Percentiles rank a stretch among this genome's conserved stretches.
Evolutionary conservation across 2,888 invertebrate genomes (phyloP).

Genomic region (Bombylius major): DNA sequence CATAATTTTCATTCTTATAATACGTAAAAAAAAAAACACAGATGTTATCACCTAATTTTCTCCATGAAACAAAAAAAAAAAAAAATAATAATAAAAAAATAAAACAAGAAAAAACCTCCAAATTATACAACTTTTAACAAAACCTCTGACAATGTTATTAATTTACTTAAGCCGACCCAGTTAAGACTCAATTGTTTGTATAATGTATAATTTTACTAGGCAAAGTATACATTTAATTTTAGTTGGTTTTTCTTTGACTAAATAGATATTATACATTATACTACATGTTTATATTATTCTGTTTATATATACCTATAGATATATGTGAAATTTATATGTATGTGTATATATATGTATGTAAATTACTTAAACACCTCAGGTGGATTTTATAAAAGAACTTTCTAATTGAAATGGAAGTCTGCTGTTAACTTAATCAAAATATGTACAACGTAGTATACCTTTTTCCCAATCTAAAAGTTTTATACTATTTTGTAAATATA

Average conservation of each 20-base stretch:
- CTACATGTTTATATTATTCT: no score
- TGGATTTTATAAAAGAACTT: conserved; percentile 10
- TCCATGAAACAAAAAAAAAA: not conserved
- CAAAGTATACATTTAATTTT: no score
- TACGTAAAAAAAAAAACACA: not conserved
- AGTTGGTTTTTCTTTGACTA: no score
- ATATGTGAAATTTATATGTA: no score
- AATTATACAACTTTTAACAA: conserved; percentile 1
- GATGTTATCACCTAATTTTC: conserved; percentile 9
- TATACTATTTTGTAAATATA: no score
- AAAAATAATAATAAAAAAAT: no score
- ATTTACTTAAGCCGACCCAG: conserved; percentile 11
- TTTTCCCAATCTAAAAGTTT: conserved; percentile 1
- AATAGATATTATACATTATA: no score
- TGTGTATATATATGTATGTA: conserved; percentile 3
- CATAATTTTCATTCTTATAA: no score
- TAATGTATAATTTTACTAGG: no score
- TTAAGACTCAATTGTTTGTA: not conserved
- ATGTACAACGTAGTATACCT: conserved; percentile 4
- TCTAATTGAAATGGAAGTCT: conserved; percentile 14
- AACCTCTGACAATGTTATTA: conserved; percentile 12
- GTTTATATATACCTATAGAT: no score
- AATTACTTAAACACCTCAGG: conserved; percentile 13
- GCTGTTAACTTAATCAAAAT: conserved; percentile 13
- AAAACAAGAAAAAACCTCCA: not conserved